Conservation (phyloP, 1,140 invertebrate genomes). For the Drusus annulatus region DNA sequence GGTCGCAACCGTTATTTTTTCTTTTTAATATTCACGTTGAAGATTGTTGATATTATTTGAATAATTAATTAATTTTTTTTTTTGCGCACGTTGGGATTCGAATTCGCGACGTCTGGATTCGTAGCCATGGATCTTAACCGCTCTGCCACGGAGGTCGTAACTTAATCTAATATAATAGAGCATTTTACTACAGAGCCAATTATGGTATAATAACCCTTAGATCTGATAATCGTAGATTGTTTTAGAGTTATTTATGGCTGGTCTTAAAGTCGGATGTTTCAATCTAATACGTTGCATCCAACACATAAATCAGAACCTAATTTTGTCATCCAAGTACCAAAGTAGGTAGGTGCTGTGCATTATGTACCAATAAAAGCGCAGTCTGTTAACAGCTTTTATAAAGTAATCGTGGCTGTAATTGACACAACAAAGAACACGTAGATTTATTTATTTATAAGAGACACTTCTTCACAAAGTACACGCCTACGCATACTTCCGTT, state of each 20-base stretch:
- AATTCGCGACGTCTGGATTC: too few relatives aligned
- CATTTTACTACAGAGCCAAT: too few relatives aligned
- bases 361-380: conserved; percentile 39
- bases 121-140: too few relatives aligned
- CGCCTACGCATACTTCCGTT: conserved; percentile 3
- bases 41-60: too few relatives aligned
- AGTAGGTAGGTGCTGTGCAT: conserved; percentile 1
- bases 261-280: conserved; percentile 1
- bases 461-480: background rate
- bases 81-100: too few relatives aligned
- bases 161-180: too few relatives aligned
- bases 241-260: background rate
- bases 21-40: too few relatives aligned
- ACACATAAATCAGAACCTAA: conserved; percentile 22
- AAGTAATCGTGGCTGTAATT: conserved; percentile 42
- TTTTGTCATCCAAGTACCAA: background rate
- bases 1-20: too few relatives aligned
- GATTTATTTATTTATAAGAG: conserved; percentile 22
- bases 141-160: too few relatives aligned
- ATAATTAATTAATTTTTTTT: too few relatives aligned
- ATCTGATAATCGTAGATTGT: too few relatives aligned
- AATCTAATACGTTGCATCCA: background rate
- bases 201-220: too few relatives aligned
- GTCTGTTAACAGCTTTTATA: conserved; percentile 44
- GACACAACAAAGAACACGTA: conserved; percentile 32